phyloP scores from a whole-genome alignment of 2,797 vertebrate genomes.

The Centropyge bicolor region DNA sequence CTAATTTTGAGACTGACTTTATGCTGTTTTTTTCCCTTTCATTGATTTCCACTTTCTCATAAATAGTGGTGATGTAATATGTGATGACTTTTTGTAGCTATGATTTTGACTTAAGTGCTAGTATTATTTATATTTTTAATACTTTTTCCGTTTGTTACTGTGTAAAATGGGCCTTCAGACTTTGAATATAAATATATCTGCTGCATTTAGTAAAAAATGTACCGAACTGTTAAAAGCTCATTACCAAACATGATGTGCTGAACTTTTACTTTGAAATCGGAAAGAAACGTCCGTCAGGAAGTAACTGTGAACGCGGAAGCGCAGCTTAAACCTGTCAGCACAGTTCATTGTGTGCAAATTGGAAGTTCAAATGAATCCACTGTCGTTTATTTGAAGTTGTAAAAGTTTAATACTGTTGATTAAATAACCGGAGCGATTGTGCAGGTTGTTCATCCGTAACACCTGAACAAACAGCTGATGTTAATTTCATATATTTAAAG shows the following conservation, averaged over 20 bases:
- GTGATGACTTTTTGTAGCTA: too few species aligned
- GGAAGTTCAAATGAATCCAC: accelerated
- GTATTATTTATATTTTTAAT: too few species aligned
- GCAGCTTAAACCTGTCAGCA: accelerated
- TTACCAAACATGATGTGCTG: background rate
- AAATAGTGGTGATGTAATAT: too few species aligned
- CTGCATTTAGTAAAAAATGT: background rate
- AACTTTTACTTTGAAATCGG: slow-evolving; percentile 62
- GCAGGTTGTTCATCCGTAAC: background rate
- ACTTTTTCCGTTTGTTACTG: too few species aligned
- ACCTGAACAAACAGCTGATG: background rate
- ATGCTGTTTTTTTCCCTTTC: too few species aligned
- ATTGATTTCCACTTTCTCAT: too few species aligned
- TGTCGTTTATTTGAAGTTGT: background rate
- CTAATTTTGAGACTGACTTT: too few species aligned
- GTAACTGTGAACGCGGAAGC: slow-evolving; percentile 52
- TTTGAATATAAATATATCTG: background rate
- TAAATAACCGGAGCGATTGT: background rate
- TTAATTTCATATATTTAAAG: background rate
- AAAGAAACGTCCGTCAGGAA: slow-evolving; percentile 40
- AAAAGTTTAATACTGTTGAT: background rate
- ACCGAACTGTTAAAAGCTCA: background rate
- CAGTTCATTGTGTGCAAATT: background rate
- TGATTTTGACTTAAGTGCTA: too few species aligned
- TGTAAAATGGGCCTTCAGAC: background rate